Percentiles rank a stretch among this genome's conserved stretches.
Conservation (phyloP, 2,113 vertebrate genomes). For the Anarhynchus alexandrinus region DNA sequence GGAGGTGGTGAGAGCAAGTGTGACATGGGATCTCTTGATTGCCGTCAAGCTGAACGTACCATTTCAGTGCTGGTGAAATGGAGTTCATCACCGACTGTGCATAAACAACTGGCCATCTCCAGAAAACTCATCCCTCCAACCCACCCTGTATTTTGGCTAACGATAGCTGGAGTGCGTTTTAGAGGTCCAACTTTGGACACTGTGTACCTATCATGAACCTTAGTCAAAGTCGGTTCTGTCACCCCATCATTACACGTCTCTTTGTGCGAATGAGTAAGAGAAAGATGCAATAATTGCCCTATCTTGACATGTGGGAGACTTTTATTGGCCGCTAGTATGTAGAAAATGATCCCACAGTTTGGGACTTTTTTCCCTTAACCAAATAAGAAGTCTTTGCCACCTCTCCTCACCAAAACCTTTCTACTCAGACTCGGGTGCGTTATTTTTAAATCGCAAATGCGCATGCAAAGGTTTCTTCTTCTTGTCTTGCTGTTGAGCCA, state of each 20-base stretch:
- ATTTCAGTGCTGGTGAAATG: background rate
- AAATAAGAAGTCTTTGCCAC: background rate
- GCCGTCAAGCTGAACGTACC: accelerated
- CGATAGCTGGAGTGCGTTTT: background rate
- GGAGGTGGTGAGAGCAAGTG: background rate
- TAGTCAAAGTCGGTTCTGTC: background rate
- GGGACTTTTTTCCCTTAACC: background rate
- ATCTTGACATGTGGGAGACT: background rate
- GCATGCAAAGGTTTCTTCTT: accelerated
- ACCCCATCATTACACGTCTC: background rate
- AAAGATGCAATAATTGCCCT: background rate
- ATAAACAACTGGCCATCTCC: background rate
- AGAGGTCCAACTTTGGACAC: background rate
- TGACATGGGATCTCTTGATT: background rate
- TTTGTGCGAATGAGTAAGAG: background rate
- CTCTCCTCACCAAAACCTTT: background rate
- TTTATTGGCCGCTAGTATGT: accelerated
- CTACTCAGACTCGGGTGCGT: accelerated
- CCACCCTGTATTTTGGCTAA: background rate
- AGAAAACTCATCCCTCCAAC: background rate
- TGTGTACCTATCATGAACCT: no score
- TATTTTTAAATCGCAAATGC: background rate
- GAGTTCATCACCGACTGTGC: background rate
- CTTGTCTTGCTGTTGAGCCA: background rate
- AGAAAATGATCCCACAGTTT: background rate